Percentiles rank a stretch among this genome's conserved stretches.
These are phyloP conservation scores for Scytalopus superciliaris DNA, from an alignment of 2,113 vertebrate genomes.

Conservation along the genomic window DNA sequence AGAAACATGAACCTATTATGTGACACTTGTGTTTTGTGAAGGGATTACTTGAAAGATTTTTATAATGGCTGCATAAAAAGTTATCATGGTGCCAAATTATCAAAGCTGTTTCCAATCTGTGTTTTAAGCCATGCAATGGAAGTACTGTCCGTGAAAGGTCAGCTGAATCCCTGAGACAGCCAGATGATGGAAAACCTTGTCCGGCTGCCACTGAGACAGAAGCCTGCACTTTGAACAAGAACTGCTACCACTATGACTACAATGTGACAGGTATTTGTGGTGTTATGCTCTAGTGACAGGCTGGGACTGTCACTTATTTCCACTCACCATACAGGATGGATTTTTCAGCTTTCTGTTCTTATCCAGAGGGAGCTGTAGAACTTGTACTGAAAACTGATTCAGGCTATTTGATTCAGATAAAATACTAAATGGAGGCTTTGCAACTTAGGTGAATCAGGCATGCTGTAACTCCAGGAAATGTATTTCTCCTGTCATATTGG, in stretches of 20 bases:
- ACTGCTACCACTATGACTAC: conserved; percentile 97
- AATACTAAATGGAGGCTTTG: not conserved
- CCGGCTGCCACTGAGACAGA: conserved; percentile 82
- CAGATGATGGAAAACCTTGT: conserved; percentile 83
- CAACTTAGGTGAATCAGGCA: not conserved
- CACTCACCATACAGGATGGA: not conserved
- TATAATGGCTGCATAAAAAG: not conserved
- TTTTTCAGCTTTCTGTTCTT: not conserved
- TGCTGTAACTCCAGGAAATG: not conserved
- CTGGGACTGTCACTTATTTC: not conserved
- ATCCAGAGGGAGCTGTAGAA: not conserved
- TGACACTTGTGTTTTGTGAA: not conserved
- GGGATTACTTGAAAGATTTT: not conserved
- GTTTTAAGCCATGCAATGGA: conserved; percentile 87
- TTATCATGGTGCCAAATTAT: not conserved
- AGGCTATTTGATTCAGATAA: not conserved
- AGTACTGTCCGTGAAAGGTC: conserved; percentile 79
- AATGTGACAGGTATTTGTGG: conserved; percentile 89
- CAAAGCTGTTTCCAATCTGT: conserved; percentile 13
- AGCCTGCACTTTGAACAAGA: conserved; percentile 88
- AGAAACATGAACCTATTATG: not conserved
- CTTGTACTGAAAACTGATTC: not conserved
- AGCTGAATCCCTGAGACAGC: conserved; percentile 82
- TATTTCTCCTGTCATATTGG: not conserved
- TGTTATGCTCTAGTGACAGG: not conserved